A percentile compares a stretch with the other conserved stretches of the same genome.
phyloP scores from a whole-genome alignment of 2,888 invertebrate species.

The Caradrina clavipalpis region DNA sequence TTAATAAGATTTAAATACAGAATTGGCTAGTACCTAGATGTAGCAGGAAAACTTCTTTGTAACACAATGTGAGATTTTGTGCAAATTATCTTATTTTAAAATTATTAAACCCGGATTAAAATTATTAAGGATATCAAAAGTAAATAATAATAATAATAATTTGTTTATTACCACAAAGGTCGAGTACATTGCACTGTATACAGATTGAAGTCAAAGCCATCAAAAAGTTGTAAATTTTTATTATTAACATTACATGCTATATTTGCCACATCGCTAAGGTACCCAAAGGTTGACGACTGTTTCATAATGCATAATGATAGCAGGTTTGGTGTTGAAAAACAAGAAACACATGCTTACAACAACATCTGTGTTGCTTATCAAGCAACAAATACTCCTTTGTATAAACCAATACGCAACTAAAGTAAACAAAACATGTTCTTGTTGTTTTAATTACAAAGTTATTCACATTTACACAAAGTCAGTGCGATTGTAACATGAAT shows the following conservation, averaged over 20 bases:
- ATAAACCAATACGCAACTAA: not conserved
- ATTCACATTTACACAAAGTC: constrained; percentile 4
- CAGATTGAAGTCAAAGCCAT: no score
- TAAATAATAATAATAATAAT: no score
- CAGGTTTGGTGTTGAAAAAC: constrained; percentile 1
- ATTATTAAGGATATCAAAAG: not conserved
- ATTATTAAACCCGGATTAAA: no score
- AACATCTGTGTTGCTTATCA: constrained; percentile 28
- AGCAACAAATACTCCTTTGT: constrained; percentile 37
- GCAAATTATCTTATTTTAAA: no score
- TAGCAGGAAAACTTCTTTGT: not conserved
- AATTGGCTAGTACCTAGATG: constrained; percentile 18
- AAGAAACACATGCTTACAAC: constrained; percentile 8
- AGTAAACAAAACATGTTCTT: constrained; percentile 25
- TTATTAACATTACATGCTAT: no score
- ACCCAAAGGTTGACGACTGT: constrained; percentile 15
- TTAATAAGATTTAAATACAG: constrained; percentile 22
- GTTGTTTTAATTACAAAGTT: constrained; percentile 17
- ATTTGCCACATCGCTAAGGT: no score
- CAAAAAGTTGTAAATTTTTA: no score
- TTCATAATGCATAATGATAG: constrained; percentile 6
- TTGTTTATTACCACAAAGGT: no score
- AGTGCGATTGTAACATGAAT: not conserved
- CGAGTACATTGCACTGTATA: no score
- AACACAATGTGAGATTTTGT: not conserved